A percentile compares a stretch with the other conserved stretches of the same genome.
phyloP scores from a whole-genome alignment of 2,113 vertebrate genomes.

The Alosa alosa region DNA sequence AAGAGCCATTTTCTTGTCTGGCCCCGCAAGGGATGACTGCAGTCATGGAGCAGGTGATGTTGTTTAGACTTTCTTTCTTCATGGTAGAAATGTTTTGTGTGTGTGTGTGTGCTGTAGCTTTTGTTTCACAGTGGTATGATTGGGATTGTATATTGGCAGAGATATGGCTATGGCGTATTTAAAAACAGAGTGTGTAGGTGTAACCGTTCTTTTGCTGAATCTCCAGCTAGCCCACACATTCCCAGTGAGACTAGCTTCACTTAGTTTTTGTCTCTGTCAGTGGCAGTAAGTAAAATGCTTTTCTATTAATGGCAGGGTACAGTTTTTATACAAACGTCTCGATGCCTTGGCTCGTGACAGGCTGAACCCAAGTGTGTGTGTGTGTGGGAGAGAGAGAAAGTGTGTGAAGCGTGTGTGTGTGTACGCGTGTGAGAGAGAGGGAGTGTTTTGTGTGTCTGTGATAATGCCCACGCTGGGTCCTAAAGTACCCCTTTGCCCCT shows the following conservation, averaged over 20 bases:
- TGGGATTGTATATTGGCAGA: not conserved
- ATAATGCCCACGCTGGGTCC: slow-evolving; percentile 36
- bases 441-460: slow-evolving; percentile 4
- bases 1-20: not conserved
- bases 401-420: not conserved
- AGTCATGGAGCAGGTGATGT: slow-evolving; percentile 1
- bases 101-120: not conserved
- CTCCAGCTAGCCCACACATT: not conserved
- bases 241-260: not conserved
- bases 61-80: not conserved
- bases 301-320: not conserved
- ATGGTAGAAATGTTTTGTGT: not conserved
- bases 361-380: slow-evolving; percentile 61
- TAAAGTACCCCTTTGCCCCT: slow-evolving; percentile 63
- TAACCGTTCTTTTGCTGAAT: not conserved
- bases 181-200: not conserved
- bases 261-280: not conserved
- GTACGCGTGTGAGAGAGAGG: not conserved
- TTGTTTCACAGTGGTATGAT: not conserved
- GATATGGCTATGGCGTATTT: not conserved
- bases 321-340: not conserved
- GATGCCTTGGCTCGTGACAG: slow-evolving; percentile 45
- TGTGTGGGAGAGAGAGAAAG: slow-evolving; percentile 18
- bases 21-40: not conserved
- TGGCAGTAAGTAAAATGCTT: not conserved